These are phyloP conservation scores for Germaria angustata DNA, from an alignment of 2,888 invertebrate species.

Conservation along the genomic window DNA sequence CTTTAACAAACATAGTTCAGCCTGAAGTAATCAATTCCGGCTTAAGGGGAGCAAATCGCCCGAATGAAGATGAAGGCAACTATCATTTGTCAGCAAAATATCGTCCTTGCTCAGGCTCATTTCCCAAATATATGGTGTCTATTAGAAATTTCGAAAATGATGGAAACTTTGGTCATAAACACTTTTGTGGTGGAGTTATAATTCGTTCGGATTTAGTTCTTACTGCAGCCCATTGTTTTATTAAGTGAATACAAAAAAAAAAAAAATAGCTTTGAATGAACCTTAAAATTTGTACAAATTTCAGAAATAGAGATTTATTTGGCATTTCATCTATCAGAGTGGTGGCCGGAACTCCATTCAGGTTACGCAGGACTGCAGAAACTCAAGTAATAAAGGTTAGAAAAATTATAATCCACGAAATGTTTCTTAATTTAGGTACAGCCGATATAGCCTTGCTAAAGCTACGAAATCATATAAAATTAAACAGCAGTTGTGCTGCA, in stretches of 20 bases:
- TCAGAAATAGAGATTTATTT: neutral
- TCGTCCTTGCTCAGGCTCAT: neutral
- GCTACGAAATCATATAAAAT: neutral
- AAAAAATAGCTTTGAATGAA: neutral
- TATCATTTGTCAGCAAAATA: neutral
- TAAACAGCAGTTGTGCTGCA: slow-evolving; percentile 4
- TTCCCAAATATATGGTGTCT: slow-evolving; percentile 43
- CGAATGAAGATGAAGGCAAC: neutral
- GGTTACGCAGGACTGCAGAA: neutral
- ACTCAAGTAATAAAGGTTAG: slow-evolving; percentile 35
- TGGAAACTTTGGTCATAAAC: slow-evolving; percentile 69
- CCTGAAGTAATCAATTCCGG: neutral
- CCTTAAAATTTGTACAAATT: neutral
- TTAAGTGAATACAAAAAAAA: slow-evolving; percentile 44
- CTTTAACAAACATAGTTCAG: neutral
- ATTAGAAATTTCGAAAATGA: slow-evolving; percentile 13
- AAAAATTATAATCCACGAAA: slow-evolving; percentile 14
- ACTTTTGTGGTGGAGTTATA: slow-evolving; percentile 71
- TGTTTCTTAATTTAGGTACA: neutral
- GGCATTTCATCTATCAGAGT: slow-evolving; percentile 15
- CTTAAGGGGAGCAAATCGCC: slow-evolving; percentile 7
- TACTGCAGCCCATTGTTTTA: slow-evolving; percentile 72
- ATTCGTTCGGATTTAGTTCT: slow-evolving; percentile 62
- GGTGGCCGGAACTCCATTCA: slow-evolving; percentile 33
- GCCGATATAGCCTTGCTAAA: slow-evolving; percentile 33